Evolutionary conservation across 2,113 vertebrate genomes (phyloP).

Genomic region (Corydoras sp.): DNA sequence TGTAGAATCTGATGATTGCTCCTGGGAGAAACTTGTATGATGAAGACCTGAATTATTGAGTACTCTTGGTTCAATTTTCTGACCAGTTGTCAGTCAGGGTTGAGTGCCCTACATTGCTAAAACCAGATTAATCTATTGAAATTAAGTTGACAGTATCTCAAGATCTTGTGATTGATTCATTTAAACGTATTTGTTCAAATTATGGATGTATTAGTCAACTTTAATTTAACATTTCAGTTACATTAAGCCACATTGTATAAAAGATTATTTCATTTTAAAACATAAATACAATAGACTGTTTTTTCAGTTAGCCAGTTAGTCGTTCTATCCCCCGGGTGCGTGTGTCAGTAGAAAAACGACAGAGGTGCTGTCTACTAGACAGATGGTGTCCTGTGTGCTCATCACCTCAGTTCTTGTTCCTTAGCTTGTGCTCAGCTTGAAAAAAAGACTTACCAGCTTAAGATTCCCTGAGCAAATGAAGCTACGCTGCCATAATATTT

Average conservation of each 20-base stretch:
- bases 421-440: slow-evolving; percentile 15
- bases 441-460: slow-evolving; percentile 1
- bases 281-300: background rate
- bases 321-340: slow-evolving; percentile 1
- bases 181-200: slow-evolving; percentile 27
- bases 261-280: background rate
- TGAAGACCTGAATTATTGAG: slow-evolving; percentile 34
- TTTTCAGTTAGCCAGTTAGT: background rate
- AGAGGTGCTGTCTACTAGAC: slow-evolving; percentile 33
- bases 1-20: too few relatives aligned
- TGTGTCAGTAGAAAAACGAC: slow-evolving; percentile 25
- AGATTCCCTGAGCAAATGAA: slow-evolving; percentile 46
- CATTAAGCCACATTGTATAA: background rate
- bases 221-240: background rate
- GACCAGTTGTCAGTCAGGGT: slow-evolving; percentile 31
- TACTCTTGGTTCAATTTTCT: slow-evolving; percentile 29
- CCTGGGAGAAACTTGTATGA: too few relatives aligned
- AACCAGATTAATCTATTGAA: slow-evolving; percentile 27
- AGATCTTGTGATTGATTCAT: slow-evolving; percentile 5
- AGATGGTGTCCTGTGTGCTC: slow-evolving; percentile 41
- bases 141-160: slow-evolving; percentile 15
- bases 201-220: background rate
- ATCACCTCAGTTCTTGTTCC: slow-evolving; percentile 25
- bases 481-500: slow-evolving; percentile 50
- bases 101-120: slow-evolving; percentile 22